Evolutionary conservation across 2,888 invertebrate genomes (phyloP).

Genomic region (Polia nebulosa): DNA sequence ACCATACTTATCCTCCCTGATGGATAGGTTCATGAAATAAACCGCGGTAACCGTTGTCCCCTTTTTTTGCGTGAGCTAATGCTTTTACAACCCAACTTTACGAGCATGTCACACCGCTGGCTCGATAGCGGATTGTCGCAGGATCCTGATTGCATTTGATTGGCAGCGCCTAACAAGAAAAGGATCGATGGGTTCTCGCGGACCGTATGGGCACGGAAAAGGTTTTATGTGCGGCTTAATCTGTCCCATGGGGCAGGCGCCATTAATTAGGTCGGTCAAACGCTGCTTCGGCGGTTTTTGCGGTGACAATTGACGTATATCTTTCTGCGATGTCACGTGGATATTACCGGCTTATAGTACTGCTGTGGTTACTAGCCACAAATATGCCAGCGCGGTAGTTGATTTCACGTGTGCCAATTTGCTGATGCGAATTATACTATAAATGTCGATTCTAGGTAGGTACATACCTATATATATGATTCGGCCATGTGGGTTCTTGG

Average conservation of each 20-base stretch:
- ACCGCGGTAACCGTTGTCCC: conserved; percentile 13
- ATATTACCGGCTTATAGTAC: conserved; percentile 41
- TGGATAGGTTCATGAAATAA: conserved; percentile 38
- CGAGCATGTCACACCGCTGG: conserved; percentile 35
- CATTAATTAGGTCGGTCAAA: conserved; percentile 86
- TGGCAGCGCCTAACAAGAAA: conserved; percentile 73
- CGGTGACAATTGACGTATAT: conserved; percentile 82
- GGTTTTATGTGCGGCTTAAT: conserved; percentile 88
- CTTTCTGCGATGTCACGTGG: conserved; percentile 62
- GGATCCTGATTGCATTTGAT: conserved; percentile 62
- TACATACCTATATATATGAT: background rate
- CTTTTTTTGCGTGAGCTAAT: conserved; percentile 54
- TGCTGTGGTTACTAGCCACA: conserved; percentile 49
- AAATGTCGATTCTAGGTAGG: background rate
- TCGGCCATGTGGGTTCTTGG: background rate
- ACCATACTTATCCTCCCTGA: conserved; percentile 19
- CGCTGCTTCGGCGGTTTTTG: conserved; percentile 82
- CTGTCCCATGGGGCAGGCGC: conserved; percentile 77
- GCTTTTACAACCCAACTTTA: conserved; percentile 42
- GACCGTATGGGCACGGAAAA: conserved; percentile 80
- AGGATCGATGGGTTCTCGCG: conserved; percentile 74
- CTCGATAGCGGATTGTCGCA: conserved; percentile 48
- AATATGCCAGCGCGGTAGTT: conserved; percentile 32
- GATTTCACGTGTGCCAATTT: conserved; percentile 39
- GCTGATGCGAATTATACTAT: conserved; percentile 12